Evolutionary conservation across 1,140 invertebrate species (phyloP), one percentile per base, ranked within the genome.

Genomic region (Aphis gossypii): DNA sequence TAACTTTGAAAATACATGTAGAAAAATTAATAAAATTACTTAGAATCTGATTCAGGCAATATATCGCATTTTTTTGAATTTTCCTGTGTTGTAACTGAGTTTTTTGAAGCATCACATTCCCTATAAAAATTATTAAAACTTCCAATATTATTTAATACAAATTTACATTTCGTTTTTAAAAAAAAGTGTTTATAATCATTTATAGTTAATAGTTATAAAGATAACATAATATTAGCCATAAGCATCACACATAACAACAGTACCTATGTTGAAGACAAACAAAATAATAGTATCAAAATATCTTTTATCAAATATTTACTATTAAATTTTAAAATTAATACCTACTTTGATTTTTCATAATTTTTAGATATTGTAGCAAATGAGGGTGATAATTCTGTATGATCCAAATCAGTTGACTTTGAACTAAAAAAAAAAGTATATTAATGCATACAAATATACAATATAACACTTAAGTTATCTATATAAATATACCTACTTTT

Each of bases 291-390:
- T 41, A 41, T 41, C 38, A 41, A 41, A 41, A 41, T 41, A 41
- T 41, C 38, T 41, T 41, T 30, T 76, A 83, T 9, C 0, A 48
- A 46, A 48, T 48, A 11, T 54, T 0, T 54, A 88, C 21, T 88
- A 20, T 88, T 35, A 38, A 9, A 38, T 35, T 30, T 54, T 86
- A 20, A 46, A 48, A 87, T 48, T 21, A 89, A 60, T 90, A 9
- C 25, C 1, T 90, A 60, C 88, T 23, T 90, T 60, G 88, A 60
- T 41, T 60, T 90, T 60, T 90, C 54, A 60, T 60, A 90, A 41
- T 44, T 44, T 60, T 90, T 30, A 60, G 88, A 41, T 60, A 90
- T 44, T 9, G 23, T 41, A 60, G 88, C 54, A 90, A 90, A 90
- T 30, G 88, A 90, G 30, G 8, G 20, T 6, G 87, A 48, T 20